Percentiles rank a stretch among this genome's conserved stretches.
phyloP scores from a whole-genome alignment of 2,113 vertebrate species.

The Carlito syrichta region DNA sequence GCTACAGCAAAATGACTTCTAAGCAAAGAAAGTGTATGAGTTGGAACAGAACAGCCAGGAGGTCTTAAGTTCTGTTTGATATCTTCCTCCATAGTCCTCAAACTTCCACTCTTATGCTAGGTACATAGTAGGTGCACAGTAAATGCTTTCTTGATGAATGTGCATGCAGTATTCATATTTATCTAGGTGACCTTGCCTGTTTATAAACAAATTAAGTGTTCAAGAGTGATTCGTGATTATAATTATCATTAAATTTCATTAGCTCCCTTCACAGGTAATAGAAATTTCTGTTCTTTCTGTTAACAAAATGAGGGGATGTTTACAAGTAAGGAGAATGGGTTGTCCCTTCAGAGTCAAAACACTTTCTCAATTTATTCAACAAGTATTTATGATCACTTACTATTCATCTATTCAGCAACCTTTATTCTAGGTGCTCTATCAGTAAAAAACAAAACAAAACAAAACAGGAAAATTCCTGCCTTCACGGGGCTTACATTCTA shows the following conservation, averaged over 20 bases:
- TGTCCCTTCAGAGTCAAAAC: background rate
- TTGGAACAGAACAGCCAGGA: background rate
- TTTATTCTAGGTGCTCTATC: conserved; percentile 12
- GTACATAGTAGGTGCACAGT: background rate
- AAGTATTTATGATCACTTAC: background rate
- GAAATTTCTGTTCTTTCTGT: background rate
- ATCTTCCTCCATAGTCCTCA: background rate
- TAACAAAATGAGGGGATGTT: background rate
- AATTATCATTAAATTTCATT: background rate
- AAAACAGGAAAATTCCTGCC: background rate
- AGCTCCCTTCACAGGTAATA: background rate
- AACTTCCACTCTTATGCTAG: no score
- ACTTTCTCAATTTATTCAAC: background rate
- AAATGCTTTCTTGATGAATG: background rate
- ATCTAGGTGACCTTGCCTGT: background rate
- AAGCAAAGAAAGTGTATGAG: background rate
- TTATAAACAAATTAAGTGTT: background rate
- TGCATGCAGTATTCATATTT: background rate
- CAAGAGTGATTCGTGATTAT: background rate
- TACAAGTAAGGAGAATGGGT: background rate
- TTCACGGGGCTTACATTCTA: background rate
- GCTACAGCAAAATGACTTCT: background rate
- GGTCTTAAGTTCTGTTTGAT: background rate
- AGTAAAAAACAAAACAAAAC: conserved; percentile 12
- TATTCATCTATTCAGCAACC: background rate